Conservation (phyloP, 2,888 invertebrate species). For the Nesidiocoris tenuis region DNA sequence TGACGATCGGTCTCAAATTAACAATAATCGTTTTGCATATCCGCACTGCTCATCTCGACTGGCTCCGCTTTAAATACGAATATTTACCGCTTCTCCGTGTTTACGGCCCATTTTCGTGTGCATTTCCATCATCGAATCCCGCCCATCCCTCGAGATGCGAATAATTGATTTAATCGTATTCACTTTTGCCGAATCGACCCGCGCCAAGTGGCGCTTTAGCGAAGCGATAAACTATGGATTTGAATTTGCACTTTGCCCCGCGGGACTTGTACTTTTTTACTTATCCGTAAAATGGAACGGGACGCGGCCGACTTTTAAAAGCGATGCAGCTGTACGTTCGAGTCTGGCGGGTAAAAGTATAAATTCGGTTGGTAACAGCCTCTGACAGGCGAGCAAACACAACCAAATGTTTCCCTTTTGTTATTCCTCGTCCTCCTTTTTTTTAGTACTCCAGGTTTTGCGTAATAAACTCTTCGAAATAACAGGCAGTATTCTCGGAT, state of each 20-base stretch:
- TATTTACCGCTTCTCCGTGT: background rate
- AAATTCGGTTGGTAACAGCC: background rate
- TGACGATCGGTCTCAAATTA: background rate
- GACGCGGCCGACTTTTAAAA: too few relatives aligned
- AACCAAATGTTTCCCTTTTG: background rate
- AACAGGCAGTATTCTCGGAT: background rate
- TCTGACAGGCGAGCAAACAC: background rate
- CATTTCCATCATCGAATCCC: background rate
- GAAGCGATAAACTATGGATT: too few relatives aligned
- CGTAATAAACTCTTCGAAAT: background rate
- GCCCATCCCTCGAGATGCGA: background rate
- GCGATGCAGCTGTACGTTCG: background rate
- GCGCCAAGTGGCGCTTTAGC: background rate
- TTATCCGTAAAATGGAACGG: too few relatives aligned
- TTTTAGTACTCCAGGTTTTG: background rate
- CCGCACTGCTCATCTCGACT: background rate
- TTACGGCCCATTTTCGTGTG: background rate
- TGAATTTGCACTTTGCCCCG: too few relatives aligned
- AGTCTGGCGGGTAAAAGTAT: background rate
- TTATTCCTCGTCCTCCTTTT: background rate
- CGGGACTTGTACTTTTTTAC: too few relatives aligned
- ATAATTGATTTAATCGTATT: background rate
- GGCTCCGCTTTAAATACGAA: background rate
- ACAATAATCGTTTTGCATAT: background rate
- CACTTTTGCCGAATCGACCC: background rate